phyloP scores from a whole-genome alignment of 2,888 invertebrate genomes.

The Arge pagana region DNA sequence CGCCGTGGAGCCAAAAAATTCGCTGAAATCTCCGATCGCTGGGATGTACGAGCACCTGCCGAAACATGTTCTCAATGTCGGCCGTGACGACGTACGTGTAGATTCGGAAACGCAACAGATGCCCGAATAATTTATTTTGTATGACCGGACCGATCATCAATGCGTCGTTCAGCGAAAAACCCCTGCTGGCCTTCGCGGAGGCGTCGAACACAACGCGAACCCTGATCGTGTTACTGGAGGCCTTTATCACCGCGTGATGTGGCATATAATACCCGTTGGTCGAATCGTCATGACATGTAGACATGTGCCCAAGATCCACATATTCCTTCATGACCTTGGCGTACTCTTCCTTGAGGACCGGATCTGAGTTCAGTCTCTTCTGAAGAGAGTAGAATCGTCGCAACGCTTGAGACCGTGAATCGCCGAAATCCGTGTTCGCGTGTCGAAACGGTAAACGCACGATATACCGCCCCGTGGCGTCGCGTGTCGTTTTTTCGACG shows the following conservation, averaged over 20 bases:
- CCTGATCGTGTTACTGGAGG: conserved; percentile 31
- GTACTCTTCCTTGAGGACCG: conserved; percentile 17
- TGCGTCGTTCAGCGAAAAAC: conserved; percentile 12
- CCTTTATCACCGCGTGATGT: conserved; percentile 32
- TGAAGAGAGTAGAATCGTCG: conserved; percentile 24
- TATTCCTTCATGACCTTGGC: conserved; percentile 23
- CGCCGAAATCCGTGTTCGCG: conserved; percentile 17
- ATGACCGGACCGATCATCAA: conserved; percentile 34
- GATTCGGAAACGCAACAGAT: not conserved
- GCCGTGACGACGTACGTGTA: conserved; percentile 25
- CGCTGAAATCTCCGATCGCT: conserved; percentile 24
- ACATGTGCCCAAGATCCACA: conserved; percentile 23
- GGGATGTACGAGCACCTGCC: conserved; percentile 26
- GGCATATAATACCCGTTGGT: conserved; percentile 26
- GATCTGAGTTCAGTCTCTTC: conserved; percentile 13
- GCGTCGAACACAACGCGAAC: conserved; percentile 37
- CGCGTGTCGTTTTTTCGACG: not conserved
- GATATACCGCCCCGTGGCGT: conserved; percentile 12
- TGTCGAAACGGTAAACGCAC: conserved; percentile 9
- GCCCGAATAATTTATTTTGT: conserved; percentile 2
- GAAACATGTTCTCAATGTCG: conserved; percentile 44
- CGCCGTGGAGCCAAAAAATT: conserved; percentile 22
- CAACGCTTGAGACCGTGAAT: conserved; percentile 24
- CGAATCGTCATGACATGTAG: not conserved
- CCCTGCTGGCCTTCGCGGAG: conserved; percentile 28